Evolutionary conservation across 2,113 vertebrate genomes (phyloP).

Genomic region (Hypocryptadius cinnamomeus): DNA sequence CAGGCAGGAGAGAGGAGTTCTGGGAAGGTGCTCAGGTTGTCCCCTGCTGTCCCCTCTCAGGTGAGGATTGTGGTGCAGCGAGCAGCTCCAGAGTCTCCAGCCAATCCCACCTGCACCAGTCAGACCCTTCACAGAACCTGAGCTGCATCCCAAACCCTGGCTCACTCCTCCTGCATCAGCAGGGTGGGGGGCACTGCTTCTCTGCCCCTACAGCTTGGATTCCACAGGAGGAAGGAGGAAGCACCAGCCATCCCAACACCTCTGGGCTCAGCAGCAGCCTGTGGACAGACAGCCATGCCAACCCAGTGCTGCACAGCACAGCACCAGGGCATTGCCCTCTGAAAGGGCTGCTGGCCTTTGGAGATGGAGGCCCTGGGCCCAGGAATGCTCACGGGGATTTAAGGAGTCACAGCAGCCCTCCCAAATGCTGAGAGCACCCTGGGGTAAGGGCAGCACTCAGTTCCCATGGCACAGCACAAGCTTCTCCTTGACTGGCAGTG

Average conservation of each 20-base stretch:
- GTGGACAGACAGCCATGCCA: neutral
- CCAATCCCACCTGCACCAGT: neutral
- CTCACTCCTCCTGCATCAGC: neutral
- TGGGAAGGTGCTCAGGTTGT: neutral
- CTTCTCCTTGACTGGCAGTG: neutral
- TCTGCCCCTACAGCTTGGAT: neutral
- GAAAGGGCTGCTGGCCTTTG: neutral
- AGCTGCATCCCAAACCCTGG: neutral
- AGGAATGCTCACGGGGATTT: fast-evolving
- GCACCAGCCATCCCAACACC: neutral
- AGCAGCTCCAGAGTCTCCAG: neutral
- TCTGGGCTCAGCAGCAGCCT: neutral
- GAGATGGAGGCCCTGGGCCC: neutral
- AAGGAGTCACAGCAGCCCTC: neutral
- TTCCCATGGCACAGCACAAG: neutral
- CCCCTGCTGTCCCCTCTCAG: neutral
- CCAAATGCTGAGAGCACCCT: neutral
- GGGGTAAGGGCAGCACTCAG: neutral
- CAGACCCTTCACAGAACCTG: neutral
- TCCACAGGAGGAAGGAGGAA: neutral
- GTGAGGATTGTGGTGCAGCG: neutral
- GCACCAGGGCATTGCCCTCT: fast-evolving
- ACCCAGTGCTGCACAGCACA: fast-evolving
- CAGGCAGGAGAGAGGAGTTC: neutral
- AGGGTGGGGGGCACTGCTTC: neutral